phyloP scores from a whole-genome alignment of 2,888 invertebrate species.

The Kuschelorhynchus macadamiae region DNA sequence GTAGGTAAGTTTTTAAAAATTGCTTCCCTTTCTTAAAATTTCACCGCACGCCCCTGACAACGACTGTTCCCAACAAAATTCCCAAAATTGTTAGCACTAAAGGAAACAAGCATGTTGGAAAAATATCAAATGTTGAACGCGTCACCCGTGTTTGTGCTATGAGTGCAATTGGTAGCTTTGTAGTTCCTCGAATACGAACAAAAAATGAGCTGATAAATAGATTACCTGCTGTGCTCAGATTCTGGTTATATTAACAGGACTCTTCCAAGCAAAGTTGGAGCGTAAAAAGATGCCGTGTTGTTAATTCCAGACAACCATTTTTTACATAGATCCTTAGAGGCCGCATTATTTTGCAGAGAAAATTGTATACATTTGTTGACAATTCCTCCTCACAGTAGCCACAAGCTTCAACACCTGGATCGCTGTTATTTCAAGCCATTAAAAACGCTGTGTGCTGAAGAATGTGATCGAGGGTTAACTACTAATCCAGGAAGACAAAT shows the following conservation, averaged over 20 bases:
- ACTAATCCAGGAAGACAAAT: slow-evolving; percentile 3
- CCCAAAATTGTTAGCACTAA: slow-evolving; percentile 17
- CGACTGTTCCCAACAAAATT: slow-evolving; percentile 17
- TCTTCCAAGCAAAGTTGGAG: background rate
- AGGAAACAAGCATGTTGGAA: slow-evolving; percentile 17
- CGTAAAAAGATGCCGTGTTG: slow-evolving; percentile 10
- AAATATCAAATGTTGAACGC: slow-evolving; percentile 11
- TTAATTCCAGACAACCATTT: slow-evolving; percentile 5
- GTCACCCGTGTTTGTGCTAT: slow-evolving; percentile 6
- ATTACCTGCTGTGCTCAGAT: slow-evolving; percentile 14
- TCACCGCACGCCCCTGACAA: no score
- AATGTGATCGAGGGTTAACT: background rate
- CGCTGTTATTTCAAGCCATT: background rate
- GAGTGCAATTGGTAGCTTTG: slow-evolving; percentile 19
- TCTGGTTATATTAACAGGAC: slow-evolving; percentile 10
- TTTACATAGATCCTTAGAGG: background rate
- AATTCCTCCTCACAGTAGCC: background rate
- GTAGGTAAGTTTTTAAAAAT: no score
- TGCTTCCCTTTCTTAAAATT: no score
- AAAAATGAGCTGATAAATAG: slow-evolving; percentile 11
- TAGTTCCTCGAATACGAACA: slow-evolving; percentile 14
- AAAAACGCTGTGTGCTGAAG: background rate
- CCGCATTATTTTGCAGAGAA: background rate
- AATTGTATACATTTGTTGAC: background rate
- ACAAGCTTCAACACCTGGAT: background rate